Evolutionary conservation across 2,797 vertebrate genomes (phyloP), one percentile per base, ranked within the genome.

Genomic region (Macropodus opercularis): DNA sequence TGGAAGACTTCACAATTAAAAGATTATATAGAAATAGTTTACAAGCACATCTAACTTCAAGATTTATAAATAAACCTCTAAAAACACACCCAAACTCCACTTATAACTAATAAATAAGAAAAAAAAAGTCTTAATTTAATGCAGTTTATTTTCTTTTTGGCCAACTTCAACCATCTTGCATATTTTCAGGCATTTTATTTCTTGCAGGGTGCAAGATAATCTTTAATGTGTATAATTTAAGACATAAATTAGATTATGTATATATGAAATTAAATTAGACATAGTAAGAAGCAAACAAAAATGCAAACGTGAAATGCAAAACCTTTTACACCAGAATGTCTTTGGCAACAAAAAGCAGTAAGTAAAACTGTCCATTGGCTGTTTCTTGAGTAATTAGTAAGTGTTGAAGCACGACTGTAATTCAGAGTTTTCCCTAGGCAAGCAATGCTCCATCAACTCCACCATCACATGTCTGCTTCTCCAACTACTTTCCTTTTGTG

Each of bases 241-340:
- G 81, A 85, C 90, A 93, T 94, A 94, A 94, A 93, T 94, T 92
- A 93, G 84, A 81, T 83, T 89, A 80, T 86, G 90, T 91, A 92
- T 91, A 92, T 90, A 92, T 84, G 87, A 89, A 87, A 87, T 94
- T 94, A 93, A 94, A 93, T 93, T 91, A 92, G 77, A 90, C 88
- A 90, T 65, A 49, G 53, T 56, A 84, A 64, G 73, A 87, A 85
- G 83, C 61, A 84, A 78, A 85, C 78, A 82, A 81, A 49, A 75
- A 77, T n/a, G 82, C 69, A 78, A 83, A 85, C 75, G 60, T 62
- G 56, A 80, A 85, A 86, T 69, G 80, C 64, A 81, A 83, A 58
- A 70, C 40, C 46, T 31, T 64, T 73, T 81, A 82, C 62, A 81
- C 70, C 56, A 76, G 62, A 72, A 66, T 59, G 46, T 79, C 64